Evolutionary conservation across 2,888 invertebrate species (phyloP).

Genomic region (Zygogramma bicolorata): DNA sequence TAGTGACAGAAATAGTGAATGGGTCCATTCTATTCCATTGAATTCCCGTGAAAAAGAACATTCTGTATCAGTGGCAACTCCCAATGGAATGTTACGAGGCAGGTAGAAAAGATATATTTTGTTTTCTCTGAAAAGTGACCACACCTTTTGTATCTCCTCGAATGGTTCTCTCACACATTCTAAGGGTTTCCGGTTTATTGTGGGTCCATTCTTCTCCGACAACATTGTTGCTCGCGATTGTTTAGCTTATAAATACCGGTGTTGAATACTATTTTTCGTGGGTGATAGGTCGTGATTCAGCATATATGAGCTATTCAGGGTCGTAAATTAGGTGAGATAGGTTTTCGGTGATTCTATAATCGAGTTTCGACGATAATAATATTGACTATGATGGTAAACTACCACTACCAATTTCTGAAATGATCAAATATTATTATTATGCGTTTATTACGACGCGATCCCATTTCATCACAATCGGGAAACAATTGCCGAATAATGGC

Average conservation of each 20-base stretch:
- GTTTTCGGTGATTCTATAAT: not conserved
- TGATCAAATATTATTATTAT: not conserved
- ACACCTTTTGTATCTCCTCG: slow-evolving; percentile 64
- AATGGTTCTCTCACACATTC: slow-evolving; percentile 66
- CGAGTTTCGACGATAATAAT: not conserved
- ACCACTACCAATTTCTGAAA: too few relatives aligned
- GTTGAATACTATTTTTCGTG: slow-evolving; percentile 57
- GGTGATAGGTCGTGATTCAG: slow-evolving; percentile 59
- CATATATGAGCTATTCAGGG: slow-evolving; percentile 36
- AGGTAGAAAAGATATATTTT: slow-evolving; percentile 61
- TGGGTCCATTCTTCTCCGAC: slow-evolving; percentile 63
- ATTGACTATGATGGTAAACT: too few relatives aligned
- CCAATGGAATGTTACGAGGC: slow-evolving; percentile 62
- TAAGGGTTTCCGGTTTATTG: slow-evolving; percentile 67
- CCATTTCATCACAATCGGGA: too few relatives aligned
- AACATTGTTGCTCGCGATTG: slow-evolving; percentile 64
- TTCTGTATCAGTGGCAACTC: slow-evolving; percentile 63
- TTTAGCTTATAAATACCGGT: slow-evolving; percentile 65
- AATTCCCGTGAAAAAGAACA: slow-evolving; percentile 42
- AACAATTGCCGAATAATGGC: too few relatives aligned
- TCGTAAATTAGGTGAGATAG: not conserved
- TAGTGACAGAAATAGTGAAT: slow-evolving; percentile 48
- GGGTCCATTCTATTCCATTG: slow-evolving; percentile 50
- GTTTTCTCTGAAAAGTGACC: slow-evolving; percentile 68
- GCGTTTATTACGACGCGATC: not conserved